Evolutionary conservation across 2,888 invertebrate species (phyloP).

Genomic region (Chalcis sispes): DNA sequence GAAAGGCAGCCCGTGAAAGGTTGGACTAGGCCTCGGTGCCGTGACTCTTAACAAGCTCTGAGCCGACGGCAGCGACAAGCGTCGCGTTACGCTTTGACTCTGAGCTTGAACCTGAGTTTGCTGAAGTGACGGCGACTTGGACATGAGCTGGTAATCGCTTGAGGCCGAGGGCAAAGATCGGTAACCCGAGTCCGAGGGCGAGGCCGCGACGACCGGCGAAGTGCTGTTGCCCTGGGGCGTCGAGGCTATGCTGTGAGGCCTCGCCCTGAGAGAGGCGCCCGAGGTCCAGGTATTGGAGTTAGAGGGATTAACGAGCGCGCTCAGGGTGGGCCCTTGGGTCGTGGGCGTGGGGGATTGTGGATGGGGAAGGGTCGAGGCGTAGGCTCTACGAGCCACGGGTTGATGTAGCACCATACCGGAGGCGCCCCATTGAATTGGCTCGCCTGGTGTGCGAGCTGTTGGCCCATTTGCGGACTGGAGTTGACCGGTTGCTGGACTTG

Average conservation of each 20-base stretch:
- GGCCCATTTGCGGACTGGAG: slow-evolving; percentile 53
- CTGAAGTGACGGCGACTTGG: slow-evolving; percentile 73
- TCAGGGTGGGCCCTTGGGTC: slow-evolving; percentile 70
- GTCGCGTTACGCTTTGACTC: slow-evolving; percentile 77
- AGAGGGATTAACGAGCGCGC: slow-evolving; percentile 68
- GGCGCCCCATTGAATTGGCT: slow-evolving; percentile 73
- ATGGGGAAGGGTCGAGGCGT: slow-evolving; percentile 77
- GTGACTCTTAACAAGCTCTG: slow-evolving; percentile 76
- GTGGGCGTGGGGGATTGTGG: slow-evolving; percentile 78
- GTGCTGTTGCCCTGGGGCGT: slow-evolving; percentile 65
- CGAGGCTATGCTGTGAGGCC: slow-evolving; percentile 74
- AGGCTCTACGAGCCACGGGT: slow-evolving; percentile 72
- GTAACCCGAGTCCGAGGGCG: slow-evolving; percentile 78
- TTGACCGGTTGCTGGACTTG: slow-evolving; percentile 52
- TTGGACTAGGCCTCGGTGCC: slow-evolving; percentile 80
- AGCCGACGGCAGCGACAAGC: slow-evolving; percentile 78
- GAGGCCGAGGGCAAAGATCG: slow-evolving; percentile 80
- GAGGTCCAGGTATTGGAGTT: slow-evolving; percentile 72
- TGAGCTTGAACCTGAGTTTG: slow-evolving; percentile 69
- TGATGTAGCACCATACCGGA: slow-evolving; percentile 74
- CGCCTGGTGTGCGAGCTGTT: slow-evolving; percentile 67
- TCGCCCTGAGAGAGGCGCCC: slow-evolving; percentile 64
- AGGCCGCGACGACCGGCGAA: slow-evolving; percentile 70
- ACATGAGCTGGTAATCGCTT: slow-evolving; percentile 81
- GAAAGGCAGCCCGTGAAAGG: slow-evolving; percentile 72